phyloP scores from a whole-genome alignment of 2,113 vertebrate species.

The Isurus oxyrinchus region DNA sequence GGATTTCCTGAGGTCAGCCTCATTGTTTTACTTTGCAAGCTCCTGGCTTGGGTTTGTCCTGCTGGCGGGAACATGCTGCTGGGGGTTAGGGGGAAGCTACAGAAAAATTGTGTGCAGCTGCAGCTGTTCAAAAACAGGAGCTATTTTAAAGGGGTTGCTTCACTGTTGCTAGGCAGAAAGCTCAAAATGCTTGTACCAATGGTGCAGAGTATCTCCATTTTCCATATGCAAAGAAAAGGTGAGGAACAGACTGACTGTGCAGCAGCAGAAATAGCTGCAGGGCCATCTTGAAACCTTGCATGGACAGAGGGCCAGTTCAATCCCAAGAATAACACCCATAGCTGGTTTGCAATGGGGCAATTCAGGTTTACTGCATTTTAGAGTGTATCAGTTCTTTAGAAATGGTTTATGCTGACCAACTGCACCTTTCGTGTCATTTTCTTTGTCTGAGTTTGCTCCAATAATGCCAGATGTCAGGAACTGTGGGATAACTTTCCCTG shows the following conservation, averaged over 20 bases:
- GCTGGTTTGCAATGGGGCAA: background rate
- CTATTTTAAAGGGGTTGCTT: background rate
- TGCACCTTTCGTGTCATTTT: background rate
- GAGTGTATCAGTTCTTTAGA: background rate
- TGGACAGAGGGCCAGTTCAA: background rate
- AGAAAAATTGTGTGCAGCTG: background rate
- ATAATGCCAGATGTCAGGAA: background rate
- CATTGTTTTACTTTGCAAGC: background rate
- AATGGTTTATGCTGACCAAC: background rate
- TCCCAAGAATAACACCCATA: background rate
- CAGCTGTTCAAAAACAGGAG: background rate
- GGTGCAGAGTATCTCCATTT: background rate
- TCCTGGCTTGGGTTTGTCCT: background rate
- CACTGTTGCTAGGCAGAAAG: slow-evolving; percentile 1
- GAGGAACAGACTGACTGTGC: background rate
- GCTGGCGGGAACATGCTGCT: background rate
- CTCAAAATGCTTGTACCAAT: background rate
- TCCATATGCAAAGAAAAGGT: background rate
- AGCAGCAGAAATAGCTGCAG: background rate
- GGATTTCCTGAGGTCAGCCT: background rate
- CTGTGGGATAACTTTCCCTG: background rate
- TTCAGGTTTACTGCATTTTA: background rate
- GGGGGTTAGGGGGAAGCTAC: background rate
- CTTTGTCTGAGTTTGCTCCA: background rate
- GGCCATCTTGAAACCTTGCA: background rate